Base-by-base conservation (phyloP, 1,140 invertebrate species). In the Scaptomyza hsui region DNA sequence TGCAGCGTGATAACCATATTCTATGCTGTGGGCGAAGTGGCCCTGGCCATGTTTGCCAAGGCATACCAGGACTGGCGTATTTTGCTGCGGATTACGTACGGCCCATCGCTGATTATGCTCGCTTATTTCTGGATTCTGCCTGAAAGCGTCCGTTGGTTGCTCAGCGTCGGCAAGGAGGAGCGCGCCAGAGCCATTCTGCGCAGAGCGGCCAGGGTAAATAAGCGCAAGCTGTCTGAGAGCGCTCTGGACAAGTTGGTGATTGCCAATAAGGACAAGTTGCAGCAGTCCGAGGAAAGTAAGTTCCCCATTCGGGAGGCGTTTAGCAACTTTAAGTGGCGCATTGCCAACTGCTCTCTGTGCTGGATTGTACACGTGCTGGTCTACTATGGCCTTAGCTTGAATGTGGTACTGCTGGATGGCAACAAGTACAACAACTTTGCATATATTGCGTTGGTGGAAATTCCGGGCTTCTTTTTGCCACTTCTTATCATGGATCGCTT, bases 341-440 rank as follows among this genome's bases (percentile, higher is more conserved):
- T 96, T 52, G 83, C 94, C 4, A 93, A 93, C 15, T 94, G 95
- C 65, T 94, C 92, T 44, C 93, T 95, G 90, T 96, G 93, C 91
- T 96, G 94, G 95, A 91, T 94, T 1, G 93, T 94, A 1, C 93
- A 94, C 70, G 93, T 94, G 1, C 94, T 97, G 76, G 94, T 96
- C 3, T 97, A 96, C 90, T 97, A 96, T 89, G 97, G 96, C 0
- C 90, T 97, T 4, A 96, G 95, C 6, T 93, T 97, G 41, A 96
- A 96, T 88, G 94, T 96, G 0, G 95, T 95, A 6, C 93, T 95
- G 32, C 92, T 97, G 18, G 94, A 94, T 10, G 95, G 95, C 3
- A 93, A 96, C 78, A 94, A 93, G 75, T 95, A 96, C 90, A 89
- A 93, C 12, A 95, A 95, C 90, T 96, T 96, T 77, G 94, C 95